A percentile compares a stretch with the other conserved stretches of the same genome.
phyloP scores from a whole-genome alignment of 30 jellyfish, hydroid and myxozoan species.

The Mastigias papua region DNA sequence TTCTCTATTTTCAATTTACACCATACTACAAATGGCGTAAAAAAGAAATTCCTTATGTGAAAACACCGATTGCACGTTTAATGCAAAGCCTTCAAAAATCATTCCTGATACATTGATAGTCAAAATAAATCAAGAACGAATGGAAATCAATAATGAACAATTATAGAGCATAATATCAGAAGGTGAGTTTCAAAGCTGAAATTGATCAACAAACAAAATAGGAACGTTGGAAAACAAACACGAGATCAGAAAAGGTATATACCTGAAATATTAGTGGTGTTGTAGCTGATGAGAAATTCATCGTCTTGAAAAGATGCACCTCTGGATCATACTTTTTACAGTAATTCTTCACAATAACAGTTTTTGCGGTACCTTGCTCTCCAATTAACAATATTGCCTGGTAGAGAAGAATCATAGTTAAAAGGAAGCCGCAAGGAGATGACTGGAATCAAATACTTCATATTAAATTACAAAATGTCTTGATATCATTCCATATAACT shows the following conservation, averaged over 20 bases:
- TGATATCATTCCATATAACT: too few species aligned
- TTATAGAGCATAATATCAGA: background rate
- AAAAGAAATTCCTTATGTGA: too few species aligned
- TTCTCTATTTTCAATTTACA: too few species aligned
- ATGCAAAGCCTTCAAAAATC: background rate
- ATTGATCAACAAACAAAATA: too few species aligned
- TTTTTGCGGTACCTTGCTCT: slow-evolving; percentile 95
- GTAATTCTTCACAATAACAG: slow-evolving; percentile 82
- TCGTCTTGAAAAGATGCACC: slow-evolving; percentile 80
- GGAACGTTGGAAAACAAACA: too few species aligned
- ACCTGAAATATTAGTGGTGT: slow-evolving; percentile 86
- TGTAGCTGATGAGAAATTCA: slow-evolving; percentile 94
- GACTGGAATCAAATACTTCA: too few species aligned
- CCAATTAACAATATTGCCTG: slow-evolving; percentile 90
- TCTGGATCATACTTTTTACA: slow-evolving; percentile 83
- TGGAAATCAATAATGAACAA: background rate
- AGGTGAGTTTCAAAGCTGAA: background rate
- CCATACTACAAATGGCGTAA: too few species aligned
- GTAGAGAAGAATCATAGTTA: slow-evolving; percentile 10
- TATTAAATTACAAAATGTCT: too few species aligned
- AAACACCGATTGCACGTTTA: too few species aligned
- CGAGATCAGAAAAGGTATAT: background rate
- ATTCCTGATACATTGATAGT: background rate
- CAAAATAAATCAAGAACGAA: background rate
- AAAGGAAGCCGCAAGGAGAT: too few species aligned